phyloP scores from a whole-genome alignment of 2,113 vertebrate species.

The Dromaius novaehollandiae region DNA sequence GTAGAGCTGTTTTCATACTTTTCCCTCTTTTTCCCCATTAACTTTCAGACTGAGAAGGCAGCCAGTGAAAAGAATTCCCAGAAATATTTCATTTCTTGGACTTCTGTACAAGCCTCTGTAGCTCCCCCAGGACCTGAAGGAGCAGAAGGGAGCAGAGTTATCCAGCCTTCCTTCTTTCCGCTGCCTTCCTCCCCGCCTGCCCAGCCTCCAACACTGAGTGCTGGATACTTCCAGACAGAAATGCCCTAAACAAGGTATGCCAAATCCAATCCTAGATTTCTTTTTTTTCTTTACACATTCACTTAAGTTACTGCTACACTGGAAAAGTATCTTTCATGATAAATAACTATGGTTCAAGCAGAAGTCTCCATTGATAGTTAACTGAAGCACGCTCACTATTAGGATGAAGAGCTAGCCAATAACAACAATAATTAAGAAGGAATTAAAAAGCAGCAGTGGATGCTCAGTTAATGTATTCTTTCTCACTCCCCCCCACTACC shows the following conservation, averaged over 20 bases:
- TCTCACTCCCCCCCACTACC: not conserved
- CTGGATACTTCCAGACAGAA: too few species aligned
- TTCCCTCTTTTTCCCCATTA: not conserved
- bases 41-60: not conserved
- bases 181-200: not conserved
- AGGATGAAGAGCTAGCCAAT: not conserved
- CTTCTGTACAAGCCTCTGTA: not conserved
- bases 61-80: not conserved
- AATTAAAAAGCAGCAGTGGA: not conserved
- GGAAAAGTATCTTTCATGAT: not conserved
- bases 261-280: not conserved
- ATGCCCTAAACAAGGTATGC: not conserved
- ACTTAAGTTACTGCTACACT: not conserved
- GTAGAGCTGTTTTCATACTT: not conserved
- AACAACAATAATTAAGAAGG: not conserved
- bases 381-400: not conserved
- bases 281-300: not conserved
- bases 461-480: not conserved
- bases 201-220: too few species aligned
- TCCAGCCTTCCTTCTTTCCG: too few species aligned
- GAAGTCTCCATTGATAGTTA: not conserved
- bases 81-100: not conserved
- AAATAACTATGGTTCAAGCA: not conserved
- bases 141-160: too few species aligned
- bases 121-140: too few species aligned